These are phyloP conservation scores for Sebastes cheni DNA, from an alignment of 2,797 vertebrate genomes.

Conservation along the genomic window DNA sequence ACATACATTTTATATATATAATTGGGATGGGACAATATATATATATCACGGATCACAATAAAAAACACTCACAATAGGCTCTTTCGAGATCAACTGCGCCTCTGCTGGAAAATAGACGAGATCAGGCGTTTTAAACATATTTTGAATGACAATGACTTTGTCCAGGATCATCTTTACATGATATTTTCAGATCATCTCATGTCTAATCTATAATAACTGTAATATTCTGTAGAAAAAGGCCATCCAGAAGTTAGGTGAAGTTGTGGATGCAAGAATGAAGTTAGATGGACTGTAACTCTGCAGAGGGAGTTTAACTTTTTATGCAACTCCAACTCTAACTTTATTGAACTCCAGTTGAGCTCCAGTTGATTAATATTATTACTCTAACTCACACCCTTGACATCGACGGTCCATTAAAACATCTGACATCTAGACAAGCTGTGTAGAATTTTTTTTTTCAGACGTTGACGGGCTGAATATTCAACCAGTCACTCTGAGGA, in stretches of 20 bases:
- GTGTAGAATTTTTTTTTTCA: no score
- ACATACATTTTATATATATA: background rate
- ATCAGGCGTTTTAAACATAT: background rate
- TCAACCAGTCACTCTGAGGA: background rate
- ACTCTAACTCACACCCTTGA: background rate
- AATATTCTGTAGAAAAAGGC: background rate
- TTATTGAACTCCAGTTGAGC: background rate
- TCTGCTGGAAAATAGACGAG: no score
- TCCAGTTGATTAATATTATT: background rate
- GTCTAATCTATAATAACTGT: background rate
- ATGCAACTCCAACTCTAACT: no score
- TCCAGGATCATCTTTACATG: background rate
- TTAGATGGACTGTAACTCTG: background rate
- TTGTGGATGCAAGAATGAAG: background rate
- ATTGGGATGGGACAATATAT: no score
- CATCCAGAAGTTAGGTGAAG: background rate
- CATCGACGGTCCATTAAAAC: background rate
- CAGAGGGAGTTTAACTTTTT: background rate
- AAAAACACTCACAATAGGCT: no score
- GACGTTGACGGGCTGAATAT: background rate
- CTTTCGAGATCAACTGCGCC: no score
- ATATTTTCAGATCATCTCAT: background rate
- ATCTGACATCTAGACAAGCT: background rate
- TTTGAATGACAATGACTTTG: background rate
- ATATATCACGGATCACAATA: no score